Conservation (phyloP, 2,888 invertebrate genomes). For the Drosophila lutescens region DNA sequence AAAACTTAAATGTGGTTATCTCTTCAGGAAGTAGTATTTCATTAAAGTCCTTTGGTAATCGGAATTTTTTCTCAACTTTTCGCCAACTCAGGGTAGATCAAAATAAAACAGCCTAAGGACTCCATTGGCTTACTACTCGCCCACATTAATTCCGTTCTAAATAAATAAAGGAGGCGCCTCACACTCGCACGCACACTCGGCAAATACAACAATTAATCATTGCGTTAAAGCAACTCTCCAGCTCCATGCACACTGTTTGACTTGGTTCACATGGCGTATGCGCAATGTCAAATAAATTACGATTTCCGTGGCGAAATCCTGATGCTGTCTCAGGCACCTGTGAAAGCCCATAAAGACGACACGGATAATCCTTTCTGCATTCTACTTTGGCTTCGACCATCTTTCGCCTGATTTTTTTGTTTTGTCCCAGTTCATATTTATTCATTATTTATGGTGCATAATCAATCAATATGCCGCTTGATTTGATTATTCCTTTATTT, state of each 20-base stretch:
- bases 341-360: constrained; percentile 11
- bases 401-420: constrained; percentile 6
- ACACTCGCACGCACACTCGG: constrained; percentile 20
- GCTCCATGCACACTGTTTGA: constrained; percentile 20
- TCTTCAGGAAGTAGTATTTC: no score
- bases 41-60: not conserved
- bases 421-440: constrained; percentile 39
- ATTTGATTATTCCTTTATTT: constrained; percentile 76
- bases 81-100: not conserved
- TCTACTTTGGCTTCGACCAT: not conserved
- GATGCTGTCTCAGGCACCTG: constrained; percentile 32
- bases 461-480: constrained; percentile 79
- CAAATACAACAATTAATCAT: constrained; percentile 70
- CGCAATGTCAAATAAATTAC: constrained; percentile 75
- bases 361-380: constrained; percentile 42
- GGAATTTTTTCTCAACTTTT: not conserved
- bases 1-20: not conserved
- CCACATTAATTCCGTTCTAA: constrained; percentile 55
- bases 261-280: constrained; percentile 69
- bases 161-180: constrained; percentile 63
- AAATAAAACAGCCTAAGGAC: not conserved
- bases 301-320: constrained; percentile 39
- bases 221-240: constrained; percentile 63
- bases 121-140: constrained; percentile 4
- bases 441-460: constrained; percentile 75